Conservation (phyloP, 2,113 vertebrate species). For the Fulmarus glacialis region DNA sequence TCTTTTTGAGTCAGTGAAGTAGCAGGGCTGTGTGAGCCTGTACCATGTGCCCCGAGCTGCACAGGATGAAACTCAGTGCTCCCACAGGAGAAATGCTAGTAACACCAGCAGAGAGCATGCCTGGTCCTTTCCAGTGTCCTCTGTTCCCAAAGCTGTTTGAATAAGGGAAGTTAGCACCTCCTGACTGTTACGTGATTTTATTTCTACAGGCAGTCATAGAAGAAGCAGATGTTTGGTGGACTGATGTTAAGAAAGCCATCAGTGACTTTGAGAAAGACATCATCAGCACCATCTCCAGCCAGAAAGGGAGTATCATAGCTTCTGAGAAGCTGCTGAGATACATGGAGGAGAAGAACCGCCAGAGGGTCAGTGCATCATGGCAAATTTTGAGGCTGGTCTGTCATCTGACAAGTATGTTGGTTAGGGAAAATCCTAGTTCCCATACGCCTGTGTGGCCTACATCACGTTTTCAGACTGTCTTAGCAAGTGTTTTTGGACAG, state of each 20-base stretch:
- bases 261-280: slow-evolving; percentile 79
- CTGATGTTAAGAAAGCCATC: slow-evolving; percentile 68
- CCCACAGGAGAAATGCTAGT: background rate
- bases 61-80: background rate
- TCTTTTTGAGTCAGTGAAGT: background rate
- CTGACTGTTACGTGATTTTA: background rate
- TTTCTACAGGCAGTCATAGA: slow-evolving; percentile 74
- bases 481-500: background rate
- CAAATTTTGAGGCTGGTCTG: background rate
- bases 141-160: background rate
- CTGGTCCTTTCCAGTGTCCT: background rate
- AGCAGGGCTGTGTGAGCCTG: background rate
- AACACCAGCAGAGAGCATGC: background rate
- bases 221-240: slow-evolving; percentile 72
- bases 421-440: background rate
- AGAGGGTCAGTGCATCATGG: slow-evolving; percentile 69
- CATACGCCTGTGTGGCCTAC: background rate
- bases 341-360: slow-evolving; percentile 72
- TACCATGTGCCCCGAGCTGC: background rate
- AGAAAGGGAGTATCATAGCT: slow-evolving; percentile 69
- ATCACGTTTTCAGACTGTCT: background rate
- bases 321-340: slow-evolving; percentile 77
- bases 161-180: background rate
- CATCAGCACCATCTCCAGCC: slow-evolving; percentile 59
- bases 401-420: background rate